These are phyloP conservation scores for Campoplex capitator DNA, from an alignment of 2,888 invertebrate species.

Conservation along the genomic window DNA sequence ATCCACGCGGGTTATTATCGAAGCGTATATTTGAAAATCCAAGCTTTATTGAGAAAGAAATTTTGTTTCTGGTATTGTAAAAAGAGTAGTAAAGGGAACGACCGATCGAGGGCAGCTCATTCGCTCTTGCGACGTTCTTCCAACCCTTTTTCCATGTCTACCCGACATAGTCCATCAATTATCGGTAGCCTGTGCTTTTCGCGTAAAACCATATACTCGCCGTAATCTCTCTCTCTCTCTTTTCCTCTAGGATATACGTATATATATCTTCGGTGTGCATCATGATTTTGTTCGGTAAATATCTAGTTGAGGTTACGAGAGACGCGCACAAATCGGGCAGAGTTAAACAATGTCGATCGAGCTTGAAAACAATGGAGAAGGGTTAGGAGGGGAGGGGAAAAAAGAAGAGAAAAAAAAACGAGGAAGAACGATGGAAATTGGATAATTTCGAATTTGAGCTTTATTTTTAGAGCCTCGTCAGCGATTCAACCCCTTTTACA, in stretches of 20 bases:
- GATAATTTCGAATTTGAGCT: conserved; percentile 53
- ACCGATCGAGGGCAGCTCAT: conserved; percentile 24
- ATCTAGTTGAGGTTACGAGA: conserved; percentile 6
- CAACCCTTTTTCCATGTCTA: conserved; percentile 2
- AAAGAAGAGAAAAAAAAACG: not conserved
- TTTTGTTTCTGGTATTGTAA: conserved; percentile 1
- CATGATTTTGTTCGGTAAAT: conserved; percentile 3
- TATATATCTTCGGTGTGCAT: not conserved
- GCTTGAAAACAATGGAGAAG: conserved; percentile 8
- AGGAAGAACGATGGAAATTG: conserved; percentile 31
- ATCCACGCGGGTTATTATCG: not conserved
- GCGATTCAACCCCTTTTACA: conserved; percentile 42
- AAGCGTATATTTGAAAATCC: not conserved
- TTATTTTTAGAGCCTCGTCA: conserved; percentile 41
- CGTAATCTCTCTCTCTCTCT: not conserved
- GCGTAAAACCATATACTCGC: conserved; percentile 35
- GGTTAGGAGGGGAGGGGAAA: not conserved
- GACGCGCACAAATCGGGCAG: not conserved
- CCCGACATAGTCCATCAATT: conserved; percentile 37
- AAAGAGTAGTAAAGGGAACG: conserved; percentile 2
- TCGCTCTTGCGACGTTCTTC: conserved; percentile 13
- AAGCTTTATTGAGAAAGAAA: not conserved
- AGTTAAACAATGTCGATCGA: conserved; percentile 2
- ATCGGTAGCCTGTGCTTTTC: conserved; percentile 33
- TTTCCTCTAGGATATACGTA: conserved; percentile 22